Evolutionary conservation across 2,888 invertebrate species (phyloP), one percentile per base, ranked within the genome.

Genomic region (Falcaria lacertinaria): DNA sequence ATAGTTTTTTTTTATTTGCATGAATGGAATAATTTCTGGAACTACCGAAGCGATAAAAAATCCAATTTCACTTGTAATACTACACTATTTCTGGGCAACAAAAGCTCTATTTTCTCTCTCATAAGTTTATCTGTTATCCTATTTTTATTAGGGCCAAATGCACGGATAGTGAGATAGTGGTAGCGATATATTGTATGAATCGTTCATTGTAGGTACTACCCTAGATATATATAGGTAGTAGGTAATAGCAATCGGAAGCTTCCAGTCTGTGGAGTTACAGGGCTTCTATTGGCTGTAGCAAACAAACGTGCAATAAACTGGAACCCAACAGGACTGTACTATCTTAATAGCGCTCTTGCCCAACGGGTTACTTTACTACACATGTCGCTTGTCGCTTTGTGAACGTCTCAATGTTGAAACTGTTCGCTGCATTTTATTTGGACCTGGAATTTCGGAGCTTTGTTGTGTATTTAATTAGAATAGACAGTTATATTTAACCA

Each of bases 251-350:
- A 80, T 78, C 80, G 81, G 81, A 83, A 80, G 68, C 67, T 67
- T 60, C 65, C 53, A 63, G 67, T 69, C 58, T 59, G 69, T 66
- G 65, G 71, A 73, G 72, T 74, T 70, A 74, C 64, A 55, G 59
- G 54, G 63, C 55, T 28, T 57, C 78, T 81, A 80, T 83, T 82
- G 83, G 76, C 69, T 68, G 61, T 62, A 69, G 77, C 79, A 84
- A 85, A 85, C 80, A 86, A 65, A 78, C 76, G 79, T 78, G 84
- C 83, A 86, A 86, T 85, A 86, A 84, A 81, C 74, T 72, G 68
- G 69, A 61, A 65, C 70, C 69, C 80, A 77, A 73, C 76, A 11
- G 11, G 76, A 62, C 64, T 69, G 67, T 45, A 47, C 50, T 71
- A 68, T 76, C 74, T 71, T 75, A 79, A 81, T 77, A 75, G 74